These are phyloP conservation scores for Hemicrepidius hirtus DNA, from an alignment of 2,888 invertebrate genomes.

Conservation along the genomic window DNA sequence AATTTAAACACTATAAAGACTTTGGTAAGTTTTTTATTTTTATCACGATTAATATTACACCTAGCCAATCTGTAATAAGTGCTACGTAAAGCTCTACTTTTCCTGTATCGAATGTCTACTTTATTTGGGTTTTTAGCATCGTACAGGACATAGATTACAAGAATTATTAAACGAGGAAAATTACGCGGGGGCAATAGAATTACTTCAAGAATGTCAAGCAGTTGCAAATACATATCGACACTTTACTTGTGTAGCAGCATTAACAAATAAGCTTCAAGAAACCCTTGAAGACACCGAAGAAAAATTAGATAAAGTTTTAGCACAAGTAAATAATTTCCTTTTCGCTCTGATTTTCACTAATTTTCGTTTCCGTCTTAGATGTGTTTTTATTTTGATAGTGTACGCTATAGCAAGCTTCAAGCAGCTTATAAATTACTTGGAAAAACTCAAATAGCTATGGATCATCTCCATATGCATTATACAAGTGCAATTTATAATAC, in stretches of 20 bases:
- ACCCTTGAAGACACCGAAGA: constrained; percentile 94
- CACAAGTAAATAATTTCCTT: constrained; percentile 75
- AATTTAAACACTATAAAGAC: constrained; percentile 88
- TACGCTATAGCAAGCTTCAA: constrained; percentile 87
- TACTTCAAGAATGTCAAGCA: constrained; percentile 90
- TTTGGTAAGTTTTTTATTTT: constrained; percentile 74
- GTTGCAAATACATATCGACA: constrained; percentile 90
- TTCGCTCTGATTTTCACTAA: neutral
- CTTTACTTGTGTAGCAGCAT: constrained; percentile 92
- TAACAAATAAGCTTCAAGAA: constrained; percentile 91
- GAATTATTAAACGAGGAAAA: constrained; percentile 88
- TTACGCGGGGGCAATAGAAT: constrained; percentile 92
- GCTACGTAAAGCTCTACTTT: too few relatives aligned
- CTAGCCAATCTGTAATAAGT: too few relatives aligned
- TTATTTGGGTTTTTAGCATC: constrained; percentile 79
- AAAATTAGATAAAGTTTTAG: constrained; percentile 89
- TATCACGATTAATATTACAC: too few relatives aligned
- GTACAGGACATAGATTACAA: constrained; percentile 89
- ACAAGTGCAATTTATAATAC: constrained; percentile 92
- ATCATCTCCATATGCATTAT: constrained; percentile 96
- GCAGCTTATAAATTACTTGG: constrained; percentile 92
- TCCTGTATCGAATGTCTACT: too few relatives aligned
- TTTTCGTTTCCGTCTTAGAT: constrained; percentile 68
- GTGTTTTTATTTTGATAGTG: constrained; percentile 84
- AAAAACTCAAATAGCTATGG: constrained; percentile 90